Evolutionary conservation across 2,888 invertebrate species (phyloP), one percentile per base, ranked within the genome.

Genomic region (Eutolmus rufibarbis): DNA sequence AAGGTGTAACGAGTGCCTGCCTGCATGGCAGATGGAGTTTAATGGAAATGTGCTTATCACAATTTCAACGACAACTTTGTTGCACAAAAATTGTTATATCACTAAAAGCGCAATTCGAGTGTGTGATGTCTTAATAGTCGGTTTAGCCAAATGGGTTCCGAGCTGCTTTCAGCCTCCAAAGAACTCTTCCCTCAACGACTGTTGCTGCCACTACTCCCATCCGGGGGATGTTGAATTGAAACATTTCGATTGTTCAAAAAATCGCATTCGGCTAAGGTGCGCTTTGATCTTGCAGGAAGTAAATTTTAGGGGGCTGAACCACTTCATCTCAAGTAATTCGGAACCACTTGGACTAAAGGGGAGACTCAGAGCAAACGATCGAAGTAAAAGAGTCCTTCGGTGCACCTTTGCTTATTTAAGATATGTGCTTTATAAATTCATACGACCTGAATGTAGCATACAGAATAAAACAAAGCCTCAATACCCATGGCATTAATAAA

Each of bases 11-110:
- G 51, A 81, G 81, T 81, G 43, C 81, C 51, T 66, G 66, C 43
- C 51, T 66, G 66, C 43, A 46, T 81, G 31, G 81, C 23, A 43
- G 81, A 51, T 81, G 81, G 81, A 81, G 81, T 81, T 81, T 81
- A 81, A 81, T 81, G 81, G 81, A 81, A 81, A 81, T 81, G 81
- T 56, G 46, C 81, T 81, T 81, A 81, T 81, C 51, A 81, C 81
- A 81, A 81, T 81, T 81, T 81, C 81, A 43, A 51, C 51, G 81
- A 81, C 51, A 81, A 81, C 56, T 51, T 81, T 81, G 23, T 81
- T 81, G 51, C 28, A 81, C 37, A 51, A 56, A 56, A 56, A 76
- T 76, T 37, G 76, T 76, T 76, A 76, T 81, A 81, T 81, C 51
- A 81, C 51, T 81, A 81, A 81, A 81, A 81, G 56, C 56, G 51